Evolutionary conservation across 2,797 vertebrate species (phyloP).

Genomic region (Champsocephalus esox): DNA sequence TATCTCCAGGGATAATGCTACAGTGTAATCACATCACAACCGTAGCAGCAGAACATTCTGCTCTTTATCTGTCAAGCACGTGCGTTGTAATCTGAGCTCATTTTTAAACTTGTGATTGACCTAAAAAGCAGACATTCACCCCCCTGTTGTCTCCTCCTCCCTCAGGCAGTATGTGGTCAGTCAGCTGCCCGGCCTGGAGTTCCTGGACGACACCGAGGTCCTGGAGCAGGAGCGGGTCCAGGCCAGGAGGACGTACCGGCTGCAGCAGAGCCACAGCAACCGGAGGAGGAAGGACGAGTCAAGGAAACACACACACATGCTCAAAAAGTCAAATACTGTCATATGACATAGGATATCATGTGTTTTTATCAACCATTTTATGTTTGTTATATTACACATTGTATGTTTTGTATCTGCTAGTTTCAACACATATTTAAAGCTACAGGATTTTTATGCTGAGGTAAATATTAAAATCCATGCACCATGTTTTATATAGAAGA

Average conservation of each 20-base stretch:
- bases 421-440: constrained; percentile 5
- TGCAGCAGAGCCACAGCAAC: constrained; percentile 70
- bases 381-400: background rate
- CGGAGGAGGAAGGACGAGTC: constrained; percentile 71
- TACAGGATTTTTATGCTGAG: background rate
- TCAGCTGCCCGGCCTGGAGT: constrained; percentile 83
- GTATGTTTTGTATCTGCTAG: background rate
- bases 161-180: constrained; percentile 85
- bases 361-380: background rate
- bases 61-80: background rate
- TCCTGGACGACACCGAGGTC: constrained; percentile 86
- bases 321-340: constrained; percentile 42
- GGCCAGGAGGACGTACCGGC: constrained; percentile 80
- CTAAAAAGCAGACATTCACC: background rate
- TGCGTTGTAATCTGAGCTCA: background rate
- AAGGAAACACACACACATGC: constrained; percentile 48
- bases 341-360: background rate
- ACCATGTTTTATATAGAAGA: constrained; percentile 8
- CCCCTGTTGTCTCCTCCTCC: background rate
- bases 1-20: background rate
- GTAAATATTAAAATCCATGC: constrained; percentile 13
- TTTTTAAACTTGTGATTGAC: background rate
- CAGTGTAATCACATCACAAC: background rate
- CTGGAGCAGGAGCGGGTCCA: constrained; percentile 78
- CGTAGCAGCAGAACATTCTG: background rate